A percentile compares a stretch with the other conserved stretches of the same genome.
phyloP scores from a whole-genome alignment of 30 jellyfish, hydroid and myxozoan genomes.

The Pseudorhiza aurosa region DNA sequence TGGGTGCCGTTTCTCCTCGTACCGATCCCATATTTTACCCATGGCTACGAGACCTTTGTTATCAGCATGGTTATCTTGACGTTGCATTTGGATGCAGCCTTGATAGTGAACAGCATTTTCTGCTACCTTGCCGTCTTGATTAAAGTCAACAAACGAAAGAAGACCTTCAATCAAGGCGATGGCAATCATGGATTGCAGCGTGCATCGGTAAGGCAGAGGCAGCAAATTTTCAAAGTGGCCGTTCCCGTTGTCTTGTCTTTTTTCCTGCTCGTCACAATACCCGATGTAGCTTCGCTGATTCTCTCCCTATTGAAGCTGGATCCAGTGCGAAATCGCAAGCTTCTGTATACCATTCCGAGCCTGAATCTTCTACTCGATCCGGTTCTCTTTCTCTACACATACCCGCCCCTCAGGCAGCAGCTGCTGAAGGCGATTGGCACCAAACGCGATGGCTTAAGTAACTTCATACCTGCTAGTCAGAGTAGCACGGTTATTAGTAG shows the following conservation, averaged over 20 bases:
- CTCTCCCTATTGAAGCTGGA: slow-evolving; percentile 19
- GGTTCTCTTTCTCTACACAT: slow-evolving; percentile 34
- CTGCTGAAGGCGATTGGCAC: background rate
- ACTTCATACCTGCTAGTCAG: too few relatives aligned
- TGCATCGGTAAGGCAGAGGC: background rate
- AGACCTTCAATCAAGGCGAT: slow-evolving; percentile 4
- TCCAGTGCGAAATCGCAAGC: slow-evolving; percentile 28
- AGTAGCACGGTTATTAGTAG: too few relatives aligned
- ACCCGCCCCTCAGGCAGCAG: slow-evolving; percentile 27
- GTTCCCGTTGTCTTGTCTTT: slow-evolving; percentile 28
- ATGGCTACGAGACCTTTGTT: slow-evolving; percentile 27
- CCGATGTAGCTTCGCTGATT: slow-evolving; percentile 30
- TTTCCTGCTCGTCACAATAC: slow-evolving; percentile 29
- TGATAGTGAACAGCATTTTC: slow-evolving; percentile 4
- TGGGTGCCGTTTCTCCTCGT: slow-evolving; percentile 43
- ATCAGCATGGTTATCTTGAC: background rate
- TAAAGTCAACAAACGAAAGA: slow-evolving; percentile 2
- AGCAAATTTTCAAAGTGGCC: slow-evolving; percentile 29
- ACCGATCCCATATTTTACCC: slow-evolving; percentile 18
- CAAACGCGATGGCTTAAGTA: background rate
- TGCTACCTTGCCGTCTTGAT: slow-evolving; percentile 21
- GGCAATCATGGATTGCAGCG: background rate
- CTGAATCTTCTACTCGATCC: slow-evolving; percentile 39
- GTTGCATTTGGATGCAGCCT: slow-evolving; percentile 1
- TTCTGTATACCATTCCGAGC: slow-evolving; percentile 43